These are phyloP conservation scores for Dissostichus mawsoni DNA, from an alignment of 2,113 vertebrate genomes.

Conservation along the genomic window DNA sequence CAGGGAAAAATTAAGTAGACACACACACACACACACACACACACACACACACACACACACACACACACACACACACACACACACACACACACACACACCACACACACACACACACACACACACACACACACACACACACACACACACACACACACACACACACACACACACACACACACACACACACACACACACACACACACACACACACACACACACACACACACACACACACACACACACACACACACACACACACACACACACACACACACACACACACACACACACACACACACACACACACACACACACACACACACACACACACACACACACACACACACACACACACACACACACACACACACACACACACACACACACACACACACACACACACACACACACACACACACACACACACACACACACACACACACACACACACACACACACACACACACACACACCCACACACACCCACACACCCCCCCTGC, in stretches of 20 bases:
- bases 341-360: background rate
- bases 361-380: background rate
- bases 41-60: background rate
- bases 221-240: background rate
- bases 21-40: background rate
- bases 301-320: background rate
- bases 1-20: background rate
- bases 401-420: background rate
- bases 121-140: background rate
- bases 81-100: slow-evolving; percentile 1
- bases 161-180: background rate
- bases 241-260: slow-evolving; percentile 1
- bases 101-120: background rate
- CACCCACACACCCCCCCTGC: slow-evolving; percentile 13
- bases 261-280: background rate
- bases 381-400: background rate
- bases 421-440: background rate
- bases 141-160: background rate
- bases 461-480: background rate
- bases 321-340: background rate
- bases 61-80: background rate
- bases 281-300: background rate
- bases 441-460: background rate
- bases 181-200: background rate
- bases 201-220: background rate